These are phyloP conservation scores for Amphibalanus amphitrite DNA, from an alignment of 1,140 invertebrate genomes.

Conservation along the genomic window DNA sequence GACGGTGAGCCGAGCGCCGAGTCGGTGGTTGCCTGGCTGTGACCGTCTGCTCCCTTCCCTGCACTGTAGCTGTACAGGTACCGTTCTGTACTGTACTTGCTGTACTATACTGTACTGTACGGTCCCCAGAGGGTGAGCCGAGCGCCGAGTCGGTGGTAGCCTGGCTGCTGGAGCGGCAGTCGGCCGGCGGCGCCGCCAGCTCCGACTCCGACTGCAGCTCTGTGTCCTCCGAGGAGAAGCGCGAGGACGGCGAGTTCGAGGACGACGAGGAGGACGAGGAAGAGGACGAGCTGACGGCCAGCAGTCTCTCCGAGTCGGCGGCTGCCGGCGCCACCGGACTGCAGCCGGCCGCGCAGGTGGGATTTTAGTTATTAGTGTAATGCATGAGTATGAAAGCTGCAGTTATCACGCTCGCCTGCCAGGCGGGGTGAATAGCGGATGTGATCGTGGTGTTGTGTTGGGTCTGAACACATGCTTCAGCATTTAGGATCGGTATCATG, in stretches of 20 bases:
- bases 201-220: constrained; percentile 11
- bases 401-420: too few species aligned
- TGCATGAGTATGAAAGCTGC: too few species aligned
- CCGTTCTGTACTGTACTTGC: too few species aligned
- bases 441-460: too few species aligned
- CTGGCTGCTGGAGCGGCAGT: constrained; percentile 65
- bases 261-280: constrained; percentile 12
- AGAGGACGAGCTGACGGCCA: constrained; percentile 3
- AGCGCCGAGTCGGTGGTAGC: constrained; percentile 53
- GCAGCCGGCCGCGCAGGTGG: background rate
- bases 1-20: constrained; percentile 13
- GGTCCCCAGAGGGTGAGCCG: constrained; percentile 24
- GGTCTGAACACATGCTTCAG: too few species aligned
- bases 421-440: too few species aligned
- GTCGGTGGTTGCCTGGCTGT: constrained; percentile 60
- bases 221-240: background rate
- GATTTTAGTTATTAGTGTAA: too few species aligned
- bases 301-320: constrained; percentile 10
- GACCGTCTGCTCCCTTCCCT: constrained; percentile 4
- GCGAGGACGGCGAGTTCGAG: constrained; percentile 12
- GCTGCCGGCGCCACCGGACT: constrained; percentile 11
- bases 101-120: too few species aligned
- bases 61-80: constrained; percentile 15
- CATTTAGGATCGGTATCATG: too few species aligned
- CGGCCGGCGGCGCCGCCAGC: constrained; percentile 12